Conservation (phyloP, 2,888 invertebrate genomes). For the Mimas tiliae region DNA sequence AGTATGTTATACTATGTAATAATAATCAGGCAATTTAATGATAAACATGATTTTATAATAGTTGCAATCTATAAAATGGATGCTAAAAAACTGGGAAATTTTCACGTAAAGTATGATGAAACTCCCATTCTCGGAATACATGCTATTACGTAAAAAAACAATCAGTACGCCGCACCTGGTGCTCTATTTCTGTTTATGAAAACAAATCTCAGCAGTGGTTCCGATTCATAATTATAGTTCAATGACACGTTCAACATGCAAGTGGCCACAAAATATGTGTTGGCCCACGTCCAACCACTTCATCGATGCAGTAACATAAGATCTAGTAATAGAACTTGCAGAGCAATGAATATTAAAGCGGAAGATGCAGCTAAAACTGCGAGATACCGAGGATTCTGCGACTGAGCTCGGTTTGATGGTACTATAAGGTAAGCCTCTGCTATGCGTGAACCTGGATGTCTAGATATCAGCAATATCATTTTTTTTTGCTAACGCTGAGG, state of each 20-base stretch:
- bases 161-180: conserved; percentile 18
- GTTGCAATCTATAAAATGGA: no score
- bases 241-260: conserved; percentile 45
- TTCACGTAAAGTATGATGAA: not conserved
- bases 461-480: no score
- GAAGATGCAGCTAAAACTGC: not conserved
- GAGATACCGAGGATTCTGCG: no score
- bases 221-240: conserved; percentile 48
- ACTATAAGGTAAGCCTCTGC: no score
- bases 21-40: no score
- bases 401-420: no score
- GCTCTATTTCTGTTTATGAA: conserved; percentile 16
- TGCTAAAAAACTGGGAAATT: not conserved
- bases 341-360: not conserved
- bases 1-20: no score
- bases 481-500: no score
- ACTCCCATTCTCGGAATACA: not conserved
- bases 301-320: not conserved
- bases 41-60: no score
- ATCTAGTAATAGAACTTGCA: conserved; percentile 16
- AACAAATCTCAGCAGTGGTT: conserved; percentile 29
- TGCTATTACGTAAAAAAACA: conserved; percentile 10
- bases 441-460: no score
- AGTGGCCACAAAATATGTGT: conserved; percentile 36
- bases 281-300: conserved; percentile 41